Evolutionary conservation across 2,113 vertebrate species (phyloP).

Genomic region (Lamprotornis superbus): DNA sequence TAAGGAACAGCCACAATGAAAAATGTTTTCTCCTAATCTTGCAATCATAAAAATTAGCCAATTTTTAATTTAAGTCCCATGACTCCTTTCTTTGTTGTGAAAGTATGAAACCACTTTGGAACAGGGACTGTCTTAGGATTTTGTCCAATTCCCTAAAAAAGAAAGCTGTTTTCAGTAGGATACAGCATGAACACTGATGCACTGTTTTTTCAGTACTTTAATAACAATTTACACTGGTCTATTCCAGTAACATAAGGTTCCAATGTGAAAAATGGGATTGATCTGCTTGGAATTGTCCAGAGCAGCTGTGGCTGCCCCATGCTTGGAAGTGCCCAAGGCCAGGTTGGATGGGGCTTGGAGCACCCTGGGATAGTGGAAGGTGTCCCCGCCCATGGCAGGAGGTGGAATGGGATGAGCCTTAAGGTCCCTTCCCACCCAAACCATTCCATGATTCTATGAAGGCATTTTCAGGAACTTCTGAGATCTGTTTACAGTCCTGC

Average conservation of each 20-base stretch:
- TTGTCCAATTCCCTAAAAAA: background rate
- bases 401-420: background rate
- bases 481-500: background rate
- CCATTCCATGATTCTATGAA: background rate
- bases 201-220: background rate
- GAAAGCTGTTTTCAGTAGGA: background rate
- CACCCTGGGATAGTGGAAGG: background rate
- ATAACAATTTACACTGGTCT: background rate
- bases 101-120: slow-evolving; percentile 6
- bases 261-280: background rate
- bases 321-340: background rate
- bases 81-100: background rate
- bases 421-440: background rate
- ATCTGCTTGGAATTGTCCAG: background rate
- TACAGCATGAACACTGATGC: background rate
- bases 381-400: background rate
- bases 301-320: background rate
- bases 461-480: background rate
- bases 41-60: background rate
- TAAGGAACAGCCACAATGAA: background rate
- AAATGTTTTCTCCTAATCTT: background rate
- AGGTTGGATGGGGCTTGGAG: rapidly evolving
- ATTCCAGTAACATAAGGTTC: background rate
- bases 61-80: slow-evolving; percentile 11
- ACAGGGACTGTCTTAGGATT: background rate